These are phyloP conservation scores for Poeciliopsis prolifica DNA, from an alignment of 2,113 vertebrate genomes.

Conservation along the genomic window DNA sequence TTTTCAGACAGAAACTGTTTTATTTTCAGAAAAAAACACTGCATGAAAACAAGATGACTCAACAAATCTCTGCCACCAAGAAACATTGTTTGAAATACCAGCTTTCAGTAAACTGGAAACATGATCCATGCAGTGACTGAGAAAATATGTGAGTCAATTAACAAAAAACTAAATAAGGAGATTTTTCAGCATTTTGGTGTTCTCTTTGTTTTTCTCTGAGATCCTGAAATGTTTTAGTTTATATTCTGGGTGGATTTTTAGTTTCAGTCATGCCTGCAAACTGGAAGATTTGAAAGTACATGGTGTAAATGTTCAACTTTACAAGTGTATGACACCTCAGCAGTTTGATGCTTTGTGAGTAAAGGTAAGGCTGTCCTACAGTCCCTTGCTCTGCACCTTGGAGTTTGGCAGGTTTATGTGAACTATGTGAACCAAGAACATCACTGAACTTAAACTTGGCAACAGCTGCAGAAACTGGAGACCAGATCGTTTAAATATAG, in stretches of 20 bases:
- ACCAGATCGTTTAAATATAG: conserved; percentile 72
- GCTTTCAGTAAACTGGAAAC: background rate
- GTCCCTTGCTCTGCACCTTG: conserved; percentile 24
- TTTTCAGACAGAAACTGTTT: no score
- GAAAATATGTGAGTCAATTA: background rate
- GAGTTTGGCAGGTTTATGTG: conserved; percentile 63
- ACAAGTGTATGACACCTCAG: no score
- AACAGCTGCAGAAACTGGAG: conserved; percentile 86
- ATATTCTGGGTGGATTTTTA: background rate
- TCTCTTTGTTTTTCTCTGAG: background rate
- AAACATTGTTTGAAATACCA: background rate
- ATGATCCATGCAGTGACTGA: background rate
- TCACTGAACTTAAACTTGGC: conserved; percentile 80
- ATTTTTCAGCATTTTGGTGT: background rate
- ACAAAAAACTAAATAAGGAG: background rate
- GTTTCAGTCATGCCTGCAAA: no score
- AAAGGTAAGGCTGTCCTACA: conserved; percentile 21
- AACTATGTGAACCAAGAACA: conserved; percentile 57
- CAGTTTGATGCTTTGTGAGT: background rate
- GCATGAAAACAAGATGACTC: background rate
- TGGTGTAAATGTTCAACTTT: no score
- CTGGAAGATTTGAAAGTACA: no score
- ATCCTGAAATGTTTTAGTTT: background rate
- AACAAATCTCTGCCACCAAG: no score
- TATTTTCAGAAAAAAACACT: no score